These are phyloP conservation scores for Rambutsinella grinnellia DNA, from an alignment of 2,888 invertebrate genomes.

Conservation along the genomic window DNA sequence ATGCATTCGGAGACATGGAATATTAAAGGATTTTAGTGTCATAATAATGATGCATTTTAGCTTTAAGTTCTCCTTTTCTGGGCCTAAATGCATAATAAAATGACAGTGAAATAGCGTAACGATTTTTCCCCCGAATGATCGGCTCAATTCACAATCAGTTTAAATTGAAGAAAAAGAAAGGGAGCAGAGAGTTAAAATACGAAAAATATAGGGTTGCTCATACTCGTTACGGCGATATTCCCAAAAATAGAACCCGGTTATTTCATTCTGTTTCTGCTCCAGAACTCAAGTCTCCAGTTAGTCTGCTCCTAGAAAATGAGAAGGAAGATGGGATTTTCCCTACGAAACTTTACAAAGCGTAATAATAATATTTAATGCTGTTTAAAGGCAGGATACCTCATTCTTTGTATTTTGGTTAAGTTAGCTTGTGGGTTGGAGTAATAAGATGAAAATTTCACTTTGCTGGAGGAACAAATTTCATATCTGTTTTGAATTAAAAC, in stretches of 20 bases:
- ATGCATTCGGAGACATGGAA: neutral
- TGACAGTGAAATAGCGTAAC: neutral
- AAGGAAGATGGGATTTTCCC: neutral
- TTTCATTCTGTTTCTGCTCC: too few species aligned
- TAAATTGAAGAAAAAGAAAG: neutral
- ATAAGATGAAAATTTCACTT: too few species aligned
- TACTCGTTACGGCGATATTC: too few species aligned
- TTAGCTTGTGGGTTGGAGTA: conserved; percentile 16
- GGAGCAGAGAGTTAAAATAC: too few species aligned
- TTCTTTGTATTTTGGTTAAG: neutral
- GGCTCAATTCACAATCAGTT: neutral
- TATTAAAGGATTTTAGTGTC: neutral
- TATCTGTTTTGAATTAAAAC: too few species aligned
- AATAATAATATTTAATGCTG: neutral
- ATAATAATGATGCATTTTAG: neutral
- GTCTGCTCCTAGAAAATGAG: too few species aligned
- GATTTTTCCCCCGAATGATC: neutral
- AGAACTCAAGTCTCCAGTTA: neutral
- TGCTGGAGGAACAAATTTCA: too few species aligned
- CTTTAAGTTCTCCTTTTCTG: neutral
- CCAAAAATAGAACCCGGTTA: too few species aligned
- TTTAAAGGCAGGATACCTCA: neutral
- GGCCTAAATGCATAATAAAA: neutral
- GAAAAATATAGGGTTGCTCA: too few species aligned
- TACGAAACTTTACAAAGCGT: neutral